Percentiles rank a stretch among this genome's conserved stretches.
Evolutionary conservation across 2,888 invertebrate genomes (phyloP).

Genomic region (Micoletzkya japonica): DNA sequence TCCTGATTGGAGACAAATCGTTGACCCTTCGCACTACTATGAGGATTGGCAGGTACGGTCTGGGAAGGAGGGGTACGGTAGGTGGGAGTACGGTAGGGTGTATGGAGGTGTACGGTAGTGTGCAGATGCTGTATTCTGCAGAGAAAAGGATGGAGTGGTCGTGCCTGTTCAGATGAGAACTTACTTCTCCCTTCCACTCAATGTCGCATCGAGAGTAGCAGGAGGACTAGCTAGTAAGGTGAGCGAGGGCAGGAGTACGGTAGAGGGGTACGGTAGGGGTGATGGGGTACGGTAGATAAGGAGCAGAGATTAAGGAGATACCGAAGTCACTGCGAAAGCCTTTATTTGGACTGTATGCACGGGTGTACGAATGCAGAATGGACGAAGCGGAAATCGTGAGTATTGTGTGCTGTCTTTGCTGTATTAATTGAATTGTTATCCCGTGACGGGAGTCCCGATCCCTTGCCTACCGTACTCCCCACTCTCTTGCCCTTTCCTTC

Average conservation of each 20-base stretch:
- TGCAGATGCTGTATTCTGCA: neutral
- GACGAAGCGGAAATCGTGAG: constrained; percentile 47
- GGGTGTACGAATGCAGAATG: constrained; percentile 56
- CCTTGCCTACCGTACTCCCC: neutral
- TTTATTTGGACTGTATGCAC: constrained; percentile 54
- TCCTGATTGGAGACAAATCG: constrained; percentile 52
- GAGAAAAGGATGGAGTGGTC: constrained; percentile 7
- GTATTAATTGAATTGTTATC: neutral
- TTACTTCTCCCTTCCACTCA: constrained; percentile 59
- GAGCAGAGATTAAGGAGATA: constrained; percentile 36
- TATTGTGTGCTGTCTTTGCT: neutral
- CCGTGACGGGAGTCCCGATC: too few relatives aligned
- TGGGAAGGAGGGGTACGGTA: neutral
- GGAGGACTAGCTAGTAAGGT: constrained; percentile 43
- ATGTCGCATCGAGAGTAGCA: constrained; percentile 43
- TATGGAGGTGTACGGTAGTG: neutral
- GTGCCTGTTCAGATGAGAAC: constrained; percentile 53
- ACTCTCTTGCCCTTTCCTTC: neutral
- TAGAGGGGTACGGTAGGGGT: neutral
- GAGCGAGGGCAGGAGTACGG: neutral
- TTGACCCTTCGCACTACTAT: constrained; percentile 60
- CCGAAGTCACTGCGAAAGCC: constrained; percentile 52
- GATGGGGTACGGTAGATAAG: neutral
- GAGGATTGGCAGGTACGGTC: constrained; percentile 57
- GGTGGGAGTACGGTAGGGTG: neutral